These are phyloP conservation scores for Rhynchonycteris naso DNA, from an alignment of 2,797 vertebrate genomes.

Conservation along the genomic window DNA sequence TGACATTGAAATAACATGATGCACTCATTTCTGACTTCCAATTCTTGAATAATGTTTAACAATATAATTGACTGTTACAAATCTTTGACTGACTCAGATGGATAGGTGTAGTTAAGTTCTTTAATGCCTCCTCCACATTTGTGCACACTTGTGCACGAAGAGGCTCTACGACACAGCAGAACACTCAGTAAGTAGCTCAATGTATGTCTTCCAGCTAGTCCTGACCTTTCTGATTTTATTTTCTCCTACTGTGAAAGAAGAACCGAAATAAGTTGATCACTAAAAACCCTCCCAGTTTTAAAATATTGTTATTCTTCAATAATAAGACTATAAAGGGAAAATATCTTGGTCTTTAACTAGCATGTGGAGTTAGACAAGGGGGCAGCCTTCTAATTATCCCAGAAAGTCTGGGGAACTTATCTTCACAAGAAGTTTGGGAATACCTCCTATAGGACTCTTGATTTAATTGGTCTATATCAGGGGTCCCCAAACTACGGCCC, in stretches of 20 bases:
- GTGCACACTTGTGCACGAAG: background rate
- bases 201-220: background rate
- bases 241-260: background rate
- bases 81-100: background rate
- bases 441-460: background rate
- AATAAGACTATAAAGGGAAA: conserved; percentile 7
- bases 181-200: background rate
- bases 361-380: conserved; percentile 10
- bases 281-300: background rate
- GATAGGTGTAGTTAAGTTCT: background rate
- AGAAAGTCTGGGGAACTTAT: background rate
- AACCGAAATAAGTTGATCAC: background rate
- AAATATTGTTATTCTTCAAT: conserved; percentile 1
- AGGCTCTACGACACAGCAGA: background rate
- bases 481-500: too few species aligned
- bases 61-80: background rate
- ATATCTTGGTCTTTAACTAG: background rate
- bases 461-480: background rate
- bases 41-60: background rate
- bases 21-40: conserved; percentile 18
- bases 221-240: background rate
- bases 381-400: background rate
- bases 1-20: background rate
- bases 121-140: background rate
- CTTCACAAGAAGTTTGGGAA: background rate